Evolutionary conservation across 1,140 invertebrate genomes (phyloP), one percentile per base, ranked within the genome.

Genomic region (Hestina assimilis): DNA sequence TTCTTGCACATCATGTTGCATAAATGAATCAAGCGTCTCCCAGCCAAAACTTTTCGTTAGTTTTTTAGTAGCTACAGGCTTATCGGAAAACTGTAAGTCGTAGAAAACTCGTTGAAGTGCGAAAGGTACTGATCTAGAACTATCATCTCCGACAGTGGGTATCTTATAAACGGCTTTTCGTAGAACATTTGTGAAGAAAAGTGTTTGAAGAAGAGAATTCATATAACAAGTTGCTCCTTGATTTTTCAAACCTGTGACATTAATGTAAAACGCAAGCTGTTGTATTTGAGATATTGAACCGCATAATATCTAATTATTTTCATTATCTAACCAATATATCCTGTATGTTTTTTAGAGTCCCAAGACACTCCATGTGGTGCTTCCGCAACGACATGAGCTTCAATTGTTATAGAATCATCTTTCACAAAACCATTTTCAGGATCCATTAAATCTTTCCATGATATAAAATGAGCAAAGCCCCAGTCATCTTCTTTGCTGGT

Each of bases 171-270:
- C 98, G 56, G 98, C 97, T 91, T 97, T 92, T 17, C 94, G 90
- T 23, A 95, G 83, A 50, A 94, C 90, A 90, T 99, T 99, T n/a
- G 98, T 99, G 87, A 99, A 99, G 89, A 97, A 99, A 1, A 99
- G 89, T 0, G 98, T 99, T 90, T 99, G 99, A 24, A 99, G 90
- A 41, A 99, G 91, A 0, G 98, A 99, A 83, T 99, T 99, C 98
- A 99, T 99, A 83, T 99, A 99, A 88, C 99, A 99, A 3, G 99
- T 99, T 33, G 99, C 99, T 43, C 98, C 98, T 91, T 99, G 98
- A 89, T 99, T 99, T 86, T 99, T 99, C 5, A 99, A 90, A 21
- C 98, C 97, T 89, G 35, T 11, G 35, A 62, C 6, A 12, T 28
- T 24, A 5, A 8, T 28, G n/a, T n/a, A n/a, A n/a, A n/a, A n/a